phyloP scores from a whole-genome alignment of 2,888 invertebrate species.

The Harpalus rufipes region DNA sequence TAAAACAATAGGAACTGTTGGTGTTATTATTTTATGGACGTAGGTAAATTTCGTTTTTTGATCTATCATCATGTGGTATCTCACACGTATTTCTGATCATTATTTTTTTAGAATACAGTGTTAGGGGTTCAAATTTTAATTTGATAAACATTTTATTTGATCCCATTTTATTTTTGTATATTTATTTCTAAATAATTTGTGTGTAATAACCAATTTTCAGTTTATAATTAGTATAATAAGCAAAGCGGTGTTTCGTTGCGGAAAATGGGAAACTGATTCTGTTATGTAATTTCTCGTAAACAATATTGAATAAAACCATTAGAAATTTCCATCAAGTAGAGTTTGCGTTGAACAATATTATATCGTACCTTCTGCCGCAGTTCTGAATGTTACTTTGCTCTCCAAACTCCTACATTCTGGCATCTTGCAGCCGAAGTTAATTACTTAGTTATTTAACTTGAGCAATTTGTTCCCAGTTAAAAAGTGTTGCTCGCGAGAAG shows the following conservation, averaged over 20 bases:
- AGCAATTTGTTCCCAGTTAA: constrained; percentile 76
- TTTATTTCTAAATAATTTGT: background rate
- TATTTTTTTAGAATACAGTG: too few relatives aligned
- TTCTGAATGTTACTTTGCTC: too few relatives aligned
- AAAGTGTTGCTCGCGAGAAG: constrained; percentile 71
- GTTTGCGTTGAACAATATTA: constrained; percentile 25
- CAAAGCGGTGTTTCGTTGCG: background rate
- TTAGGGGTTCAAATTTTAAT: too few relatives aligned
- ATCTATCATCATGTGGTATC: too few relatives aligned
- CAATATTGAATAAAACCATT: constrained; percentile 29
- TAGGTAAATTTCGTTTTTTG: too few relatives aligned
- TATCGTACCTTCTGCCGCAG: constrained; percentile 14
- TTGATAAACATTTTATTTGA: too few relatives aligned
- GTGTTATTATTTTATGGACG: too few relatives aligned
- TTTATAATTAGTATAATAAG: background rate
- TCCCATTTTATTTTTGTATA: too few relatives aligned
- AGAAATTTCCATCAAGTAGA: constrained; percentile 20
- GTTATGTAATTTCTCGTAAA: constrained; percentile 17
- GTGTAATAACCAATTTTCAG: background rate
- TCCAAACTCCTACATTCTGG: background rate
- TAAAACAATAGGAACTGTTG: too few relatives aligned
- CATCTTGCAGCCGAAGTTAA: constrained; percentile 69
- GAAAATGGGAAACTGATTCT: constrained; percentile 15
- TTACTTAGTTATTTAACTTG: constrained; percentile 73
- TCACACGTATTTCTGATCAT: too few relatives aligned